Percentiles rank a stretch among this genome's conserved stretches.
phyloP scores from a whole-genome alignment of 2,888 invertebrate genomes.

The Stenodema calcarata region DNA sequence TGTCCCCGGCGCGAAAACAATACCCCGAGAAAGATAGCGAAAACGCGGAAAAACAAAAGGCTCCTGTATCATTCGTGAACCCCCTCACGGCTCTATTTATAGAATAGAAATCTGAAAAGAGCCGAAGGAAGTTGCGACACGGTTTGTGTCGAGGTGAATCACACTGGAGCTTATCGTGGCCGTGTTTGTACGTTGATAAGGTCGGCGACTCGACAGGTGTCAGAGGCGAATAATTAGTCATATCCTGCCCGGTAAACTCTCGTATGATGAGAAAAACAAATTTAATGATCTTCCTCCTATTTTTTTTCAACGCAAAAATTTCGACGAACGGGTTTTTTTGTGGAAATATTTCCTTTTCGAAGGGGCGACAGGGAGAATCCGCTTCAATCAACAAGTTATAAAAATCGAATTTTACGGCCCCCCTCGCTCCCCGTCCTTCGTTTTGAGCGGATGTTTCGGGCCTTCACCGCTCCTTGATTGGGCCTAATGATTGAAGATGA shows the following conservation, averaged over 20 bases:
- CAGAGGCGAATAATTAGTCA: constrained; percentile 16
- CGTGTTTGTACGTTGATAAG: background rate
- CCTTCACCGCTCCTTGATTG: background rate
- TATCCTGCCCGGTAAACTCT: background rate
- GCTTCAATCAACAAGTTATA: background rate
- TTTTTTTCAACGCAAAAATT: background rate
- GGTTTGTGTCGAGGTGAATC: background rate
- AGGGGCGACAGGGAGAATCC: background rate
- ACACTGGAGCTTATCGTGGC: background rate
- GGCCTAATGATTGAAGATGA: background rate
- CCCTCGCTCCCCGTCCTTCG: background rate
- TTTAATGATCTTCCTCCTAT: background rate
- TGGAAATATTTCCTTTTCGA: background rate
- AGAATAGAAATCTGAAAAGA: constrained; percentile 12
- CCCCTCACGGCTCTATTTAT: background rate
- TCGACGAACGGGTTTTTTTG: background rate
- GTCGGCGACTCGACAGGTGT: constrained; percentile 2
- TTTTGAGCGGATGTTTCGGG: background rate
- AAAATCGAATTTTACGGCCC: background rate
- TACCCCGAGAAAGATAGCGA: background rate
- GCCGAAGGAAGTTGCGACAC: constrained; percentile 10
- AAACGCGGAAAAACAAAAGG: background rate
- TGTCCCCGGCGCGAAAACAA: background rate
- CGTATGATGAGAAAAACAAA: background rate
- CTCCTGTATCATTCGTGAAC: background rate